Conservation (phyloP, 2,797 vertebrate genomes). For the Sphaeramia orbicularis region DNA sequence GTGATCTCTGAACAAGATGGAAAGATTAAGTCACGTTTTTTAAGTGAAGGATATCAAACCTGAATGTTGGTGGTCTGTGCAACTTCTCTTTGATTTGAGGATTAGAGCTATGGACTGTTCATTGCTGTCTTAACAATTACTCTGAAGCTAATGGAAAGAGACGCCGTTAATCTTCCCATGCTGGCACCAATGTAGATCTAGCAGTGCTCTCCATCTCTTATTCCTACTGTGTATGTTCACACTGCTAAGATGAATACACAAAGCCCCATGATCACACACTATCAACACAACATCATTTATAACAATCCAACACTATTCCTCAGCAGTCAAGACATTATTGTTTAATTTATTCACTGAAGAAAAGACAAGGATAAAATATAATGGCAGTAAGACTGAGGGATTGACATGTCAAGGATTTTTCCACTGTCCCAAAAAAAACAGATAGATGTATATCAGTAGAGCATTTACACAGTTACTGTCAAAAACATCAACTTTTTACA, state of each 20-base stretch:
- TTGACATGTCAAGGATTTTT: slow-evolving; percentile 37
- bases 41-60: slow-evolving; percentile 56
- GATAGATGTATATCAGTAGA: slow-evolving; percentile 30
- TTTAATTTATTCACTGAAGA: slow-evolving; percentile 60
- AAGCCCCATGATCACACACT: slow-evolving; percentile 27
- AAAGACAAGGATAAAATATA: slow-evolving; percentile 46
- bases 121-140: slow-evolving; percentile 74
- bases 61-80: slow-evolving; percentile 51
- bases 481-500: slow-evolving; percentile 48
- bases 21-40: slow-evolving; percentile 43
- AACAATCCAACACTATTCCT: slow-evolving; percentile 46
- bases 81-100: slow-evolving; percentile 71
- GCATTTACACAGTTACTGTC: slow-evolving; percentile 19
- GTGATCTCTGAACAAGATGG: slow-evolving; percentile 40
- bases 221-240: slow-evolving; percentile 28
- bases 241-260: slow-evolving; percentile 40
- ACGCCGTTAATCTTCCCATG: slow-evolving; percentile 70
- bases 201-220: slow-evolving; percentile 30
- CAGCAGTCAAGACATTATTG: slow-evolving; percentile 53
- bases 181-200: slow-evolving; percentile 65
- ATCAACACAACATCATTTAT: slow-evolving; percentile 49
- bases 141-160: slow-evolving; percentile 73
- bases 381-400: slow-evolving; percentile 49
- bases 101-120: slow-evolving; percentile 65
- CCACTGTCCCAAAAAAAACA: slow-evolving; percentile 11